A percentile compares a stretch with the other conserved stretches of the same genome.
phyloP scores from a whole-genome alignment of 2,888 invertebrate genomes.

The Drosophila kanekoi region DNA sequence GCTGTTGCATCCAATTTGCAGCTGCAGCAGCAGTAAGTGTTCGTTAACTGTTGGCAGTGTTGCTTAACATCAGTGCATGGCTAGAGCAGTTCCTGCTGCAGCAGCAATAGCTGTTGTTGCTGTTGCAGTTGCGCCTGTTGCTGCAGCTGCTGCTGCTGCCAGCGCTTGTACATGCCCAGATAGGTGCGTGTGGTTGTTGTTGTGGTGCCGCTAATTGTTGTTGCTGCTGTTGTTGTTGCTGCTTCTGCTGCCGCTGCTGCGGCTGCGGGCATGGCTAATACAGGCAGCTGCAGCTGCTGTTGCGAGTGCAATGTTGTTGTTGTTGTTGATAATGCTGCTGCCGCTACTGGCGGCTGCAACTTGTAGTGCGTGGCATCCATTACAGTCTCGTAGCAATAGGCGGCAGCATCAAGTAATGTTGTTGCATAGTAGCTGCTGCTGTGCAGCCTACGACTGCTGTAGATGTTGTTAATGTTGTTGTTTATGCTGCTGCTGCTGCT shows the following conservation, averaged over 20 bases:
- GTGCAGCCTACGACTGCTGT: constrained; percentile 16
- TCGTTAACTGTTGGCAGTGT: constrained; percentile 26
- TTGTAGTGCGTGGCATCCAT: constrained; percentile 65
- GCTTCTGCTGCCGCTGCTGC: constrained; percentile 29
- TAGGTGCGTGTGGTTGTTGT: constrained; percentile 54
- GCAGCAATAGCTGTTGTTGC: constrained; percentile 67
- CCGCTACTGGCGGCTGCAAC: constrained; percentile 28
- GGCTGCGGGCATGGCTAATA: constrained; percentile 10
- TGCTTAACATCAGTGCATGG: constrained; percentile 19
- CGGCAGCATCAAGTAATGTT: constrained; percentile 61
- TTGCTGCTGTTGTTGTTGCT: constrained; percentile 27
- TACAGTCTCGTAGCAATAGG: constrained; percentile 71
- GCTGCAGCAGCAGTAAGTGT: constrained; percentile 18
- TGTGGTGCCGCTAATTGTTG: constrained; percentile 24
- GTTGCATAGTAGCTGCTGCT: constrained; percentile 57
- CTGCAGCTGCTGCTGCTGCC: constrained; percentile 75
- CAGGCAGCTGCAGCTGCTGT: constrained; percentile 28
- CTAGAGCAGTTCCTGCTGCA: constrained; percentile 68
- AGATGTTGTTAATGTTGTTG: constrained; percentile 26
- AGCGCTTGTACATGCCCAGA: constrained; percentile 71
- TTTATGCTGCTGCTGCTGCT: constrained; percentile 33
- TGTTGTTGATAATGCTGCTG: constrained; percentile 21
- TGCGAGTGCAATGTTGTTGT: constrained; percentile 34
- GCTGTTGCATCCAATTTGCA: too few species aligned
- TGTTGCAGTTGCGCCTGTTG: constrained; percentile 69